These are phyloP conservation scores for Phytoseiulus persimilis DNA, from an alignment of 2,888 invertebrate species.

Conservation along the genomic window DNA sequence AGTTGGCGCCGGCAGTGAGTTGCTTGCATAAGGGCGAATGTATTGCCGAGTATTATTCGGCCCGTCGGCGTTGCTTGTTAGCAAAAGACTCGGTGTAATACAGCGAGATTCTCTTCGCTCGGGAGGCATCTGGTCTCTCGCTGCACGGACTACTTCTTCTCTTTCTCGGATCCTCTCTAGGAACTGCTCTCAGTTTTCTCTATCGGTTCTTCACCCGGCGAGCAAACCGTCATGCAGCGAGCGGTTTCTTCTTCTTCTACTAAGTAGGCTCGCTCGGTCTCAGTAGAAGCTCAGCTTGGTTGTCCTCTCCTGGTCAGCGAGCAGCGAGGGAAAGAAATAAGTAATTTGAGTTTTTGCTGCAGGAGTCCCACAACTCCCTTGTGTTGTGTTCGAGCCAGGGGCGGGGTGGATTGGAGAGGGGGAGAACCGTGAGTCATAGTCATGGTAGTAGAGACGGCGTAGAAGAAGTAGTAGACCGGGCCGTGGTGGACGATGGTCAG, in stretches of 20 bases:
- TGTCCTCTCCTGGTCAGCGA: background rate
- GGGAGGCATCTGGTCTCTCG: background rate
- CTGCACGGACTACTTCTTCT: background rate
- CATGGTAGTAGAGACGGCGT: background rate
- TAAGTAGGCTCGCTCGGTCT: background rate
- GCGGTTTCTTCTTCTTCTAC: background rate
- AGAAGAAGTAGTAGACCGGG: background rate
- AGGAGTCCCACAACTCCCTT: background rate
- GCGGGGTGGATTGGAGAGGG: background rate
- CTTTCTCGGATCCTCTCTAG: background rate
- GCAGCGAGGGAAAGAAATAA: background rate
- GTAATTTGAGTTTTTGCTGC: background rate
- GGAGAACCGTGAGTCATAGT: background rate
- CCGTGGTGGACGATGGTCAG: slow-evolving; percentile 5
- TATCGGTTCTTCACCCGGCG: background rate
- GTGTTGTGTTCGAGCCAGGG: background rate
- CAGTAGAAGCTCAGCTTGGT: background rate
- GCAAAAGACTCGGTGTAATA: background rate
- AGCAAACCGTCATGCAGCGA: background rate
- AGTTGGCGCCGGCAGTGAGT: background rate
- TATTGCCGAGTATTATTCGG: background rate
- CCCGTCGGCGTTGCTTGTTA: background rate
- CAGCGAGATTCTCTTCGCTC: background rate
- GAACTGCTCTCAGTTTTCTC: background rate
- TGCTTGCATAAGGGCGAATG: background rate